These are phyloP conservation scores for western clawed frog (Xenopus tropicalis) DNA, from an alignment of 2,113 vertebrate genomes.

Conservation along the genomic window UCB_Xtro_10.0 CM004445.2:66174001-66174500, in stretches of 20 bases:
- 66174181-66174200: too few species aligned
- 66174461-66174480: not conserved
- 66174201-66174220: too few species aligned
- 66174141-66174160: too few species aligned
- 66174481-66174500: conserved; percentile 3
- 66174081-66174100: too few species aligned
- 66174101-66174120: too few species aligned
- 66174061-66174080: too few species aligned
- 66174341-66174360: conserved; percentile 38
- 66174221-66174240: too few species aligned
- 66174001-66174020: too few species aligned
- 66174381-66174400: conserved; percentile 36
- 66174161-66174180: too few species aligned
- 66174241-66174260: conserved; percentile 35
- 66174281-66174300: conserved; percentile 40
- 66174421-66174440: conserved; percentile 19
- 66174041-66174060: too few species aligned
- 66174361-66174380: conserved; percentile 38
- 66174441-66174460: conserved; percentile 31
- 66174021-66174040: too few species aligned
- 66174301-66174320: conserved; percentile 19
- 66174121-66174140: too few species aligned
- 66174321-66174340: conserved; percentile 40
- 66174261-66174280: conserved; percentile 42
- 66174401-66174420: conserved; percentile 36